Base-by-base conservation (phyloP, 2,797 vertebrate genomes). In the Notoglanidium macrostoma region DNA sequence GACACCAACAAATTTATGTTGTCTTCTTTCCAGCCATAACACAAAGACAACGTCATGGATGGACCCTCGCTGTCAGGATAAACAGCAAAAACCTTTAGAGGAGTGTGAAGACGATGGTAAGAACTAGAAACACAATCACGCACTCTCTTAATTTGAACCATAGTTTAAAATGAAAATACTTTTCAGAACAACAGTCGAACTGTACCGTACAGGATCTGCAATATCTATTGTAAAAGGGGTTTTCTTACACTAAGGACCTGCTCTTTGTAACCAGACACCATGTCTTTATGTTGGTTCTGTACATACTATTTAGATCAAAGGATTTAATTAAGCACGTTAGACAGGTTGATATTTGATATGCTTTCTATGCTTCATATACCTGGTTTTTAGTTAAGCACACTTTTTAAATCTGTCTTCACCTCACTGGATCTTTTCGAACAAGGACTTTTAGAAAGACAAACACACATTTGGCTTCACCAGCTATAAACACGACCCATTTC, bases 51-150 rank as follows among this genome's bases (percentile, higher is more conserved):
- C 98, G 87, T 99, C 98, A 91, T 99, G 98, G 98, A 94, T 99
- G 94, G 98, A 99, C 95, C 98, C 98, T 92, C 97, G 98, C 94
- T 99, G 97, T 95, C 95, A 97, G 95, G 98, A 97, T 94, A 98
- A 98, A 94, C 96, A 96, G 93, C 95, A 96, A 92, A 97, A 98
- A 94, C 97, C 98, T 91, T 96, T 98, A 93, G 98, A 99, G 94
- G 98, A 99, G 95, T 99, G 98, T 94, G 98, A 99, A 89, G 98
- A 99, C 90, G 98, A 99, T 96, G 98, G 98, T 99, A 97, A 97
- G 97, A 7, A 29, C 57, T 10, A 40, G n/a, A 61, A 85, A 35
- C 61, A 19, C 49, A 26, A 4, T 78, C 12, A n/a, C n/a, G 3
- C 35, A 72, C 35, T 17, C 59, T n/a, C 9, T 54, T 17, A 23